Base-by-base conservation (phyloP, 2,113 vertebrate species). In the Lethenteron reissneri region DNA sequence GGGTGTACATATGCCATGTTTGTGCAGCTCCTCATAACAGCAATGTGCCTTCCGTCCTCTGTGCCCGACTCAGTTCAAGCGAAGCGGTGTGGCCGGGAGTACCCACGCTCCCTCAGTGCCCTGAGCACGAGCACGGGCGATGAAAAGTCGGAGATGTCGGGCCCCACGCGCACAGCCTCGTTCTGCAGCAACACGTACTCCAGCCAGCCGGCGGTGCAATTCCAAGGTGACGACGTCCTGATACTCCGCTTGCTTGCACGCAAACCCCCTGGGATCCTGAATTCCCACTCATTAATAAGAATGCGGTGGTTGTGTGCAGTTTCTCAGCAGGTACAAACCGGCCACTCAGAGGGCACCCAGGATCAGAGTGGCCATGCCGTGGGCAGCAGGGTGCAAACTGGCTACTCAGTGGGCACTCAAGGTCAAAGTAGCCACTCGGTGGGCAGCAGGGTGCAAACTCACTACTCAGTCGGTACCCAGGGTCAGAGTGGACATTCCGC, bases 51-150 rank as follows among this genome's bases (percentile, higher is more conserved):
- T 41, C 41, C 41, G 5, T 41, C 41, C 41, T 41, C 41, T 41
- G 41, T 41, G 9, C 41, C 59, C 57, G 25, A 11, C 9, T 71
- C 75, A 99, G 92, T 86, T 0, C 94, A 99, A 83, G 94, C 91
- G 0, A 90, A 97, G 79, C 88, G 88, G 12, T 84, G 91, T 74
- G 92, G 84, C 80, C 83, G 92, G 68, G 94, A 99, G 73, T 90
- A 94, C 59, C 96, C 92, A 3, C 85, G 92, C 74, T 95, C 91
- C 1, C 90, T 90, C 79, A 99, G 92, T 1, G 91, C 88, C 2
- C 58, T 92, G 76, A 87, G 85, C 73, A 25, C 83, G 77, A 97
- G 89, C 1, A 89, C 85, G 0, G 88, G 82, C 0, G 90, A 95
- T 0, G 92, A 97, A 74, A 95, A 88, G 74, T 95, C 92, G 0